These are phyloP conservation scores for Heterotis niloticus DNA, from an alignment of 2,113 vertebrate species.

Conservation along the genomic window DNA sequence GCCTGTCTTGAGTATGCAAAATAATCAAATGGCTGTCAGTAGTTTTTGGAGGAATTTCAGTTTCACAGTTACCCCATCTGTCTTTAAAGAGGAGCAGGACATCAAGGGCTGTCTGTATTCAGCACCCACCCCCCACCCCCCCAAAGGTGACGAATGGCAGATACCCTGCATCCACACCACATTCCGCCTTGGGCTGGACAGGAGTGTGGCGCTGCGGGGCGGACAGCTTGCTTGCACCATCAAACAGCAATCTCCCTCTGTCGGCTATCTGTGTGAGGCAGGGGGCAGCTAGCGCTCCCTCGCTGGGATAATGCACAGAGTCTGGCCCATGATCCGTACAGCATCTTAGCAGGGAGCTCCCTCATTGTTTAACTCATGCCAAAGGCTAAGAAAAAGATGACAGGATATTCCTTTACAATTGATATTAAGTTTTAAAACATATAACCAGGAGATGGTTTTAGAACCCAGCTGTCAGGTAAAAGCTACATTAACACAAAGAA, in stretches of 20 bases:
- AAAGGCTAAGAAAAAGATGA: background rate
- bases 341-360: background rate
- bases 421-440: too few relatives aligned
- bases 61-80: background rate
- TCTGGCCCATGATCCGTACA: background rate
- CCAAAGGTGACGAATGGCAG: background rate
- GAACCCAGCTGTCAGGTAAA: too few relatives aligned
- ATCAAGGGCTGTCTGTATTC: background rate
- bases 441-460: too few relatives aligned
- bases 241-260: background rate
- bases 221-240: background rate
- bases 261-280: background rate
- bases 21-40: background rate
- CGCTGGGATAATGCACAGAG: background rate
- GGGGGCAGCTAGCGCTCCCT: background rate
- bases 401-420: background rate
- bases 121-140: background rate
- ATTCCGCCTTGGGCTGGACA: background rate
- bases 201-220: background rate
- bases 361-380: background rate
- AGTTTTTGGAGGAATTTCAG: background rate
- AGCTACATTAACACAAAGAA: too few relatives aligned
- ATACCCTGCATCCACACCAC: background rate
- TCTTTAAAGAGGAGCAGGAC: background rate
- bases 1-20: too few relatives aligned